Base-by-base conservation (phyloP, 1,140 invertebrate species). In the Polypedilum vanderplanki region DNA sequence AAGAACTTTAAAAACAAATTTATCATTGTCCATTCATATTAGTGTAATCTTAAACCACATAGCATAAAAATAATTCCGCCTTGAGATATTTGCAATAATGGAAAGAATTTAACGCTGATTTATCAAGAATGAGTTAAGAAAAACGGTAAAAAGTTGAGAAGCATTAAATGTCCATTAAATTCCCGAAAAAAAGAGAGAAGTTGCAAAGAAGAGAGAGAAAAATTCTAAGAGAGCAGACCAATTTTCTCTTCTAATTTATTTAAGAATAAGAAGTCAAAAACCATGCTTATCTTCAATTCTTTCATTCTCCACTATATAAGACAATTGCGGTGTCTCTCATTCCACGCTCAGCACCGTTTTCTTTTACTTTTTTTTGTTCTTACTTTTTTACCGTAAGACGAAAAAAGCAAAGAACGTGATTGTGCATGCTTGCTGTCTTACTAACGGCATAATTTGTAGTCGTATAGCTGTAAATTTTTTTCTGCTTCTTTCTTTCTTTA, bases 391-490 rank as follows among this genome's bases (percentile, higher is more conserved):
- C 46, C 46, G 46, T 57, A 57, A 57, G 46, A 15, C 12, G 12
- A 57, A n/a, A n/a, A n/a, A n/a, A 4, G 12, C n/a, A n/a, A 57
- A 57, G 24, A 33, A 33, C 46, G 46, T 57, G 46, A n/a, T 57
- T 57, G 46, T 57, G 46, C 46, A 57, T 57, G 17, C 65, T 70
- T 70, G 9, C 17, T 9, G 65, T 70, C 65, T 70, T 70, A n/a
- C 17, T 70, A 70, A 70, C 65, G 65, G 65, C 15, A 70, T 18
- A 70, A 70, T 70, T 70, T 70, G 65, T 70, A 70, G 20, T 22
- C 65, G 65, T 70, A 70, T 70, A 70, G 65, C 65, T 70, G 65
- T 70, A 70, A 70, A 70, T 18, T 18, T 17, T 18, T 17, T 70
- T 18, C 15, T 18, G 2, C 18, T 70, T 18, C 17, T 22, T 33